Base-by-base conservation (phyloP, 2,888 invertebrate genomes). In the Tillus elongatus region DNA sequence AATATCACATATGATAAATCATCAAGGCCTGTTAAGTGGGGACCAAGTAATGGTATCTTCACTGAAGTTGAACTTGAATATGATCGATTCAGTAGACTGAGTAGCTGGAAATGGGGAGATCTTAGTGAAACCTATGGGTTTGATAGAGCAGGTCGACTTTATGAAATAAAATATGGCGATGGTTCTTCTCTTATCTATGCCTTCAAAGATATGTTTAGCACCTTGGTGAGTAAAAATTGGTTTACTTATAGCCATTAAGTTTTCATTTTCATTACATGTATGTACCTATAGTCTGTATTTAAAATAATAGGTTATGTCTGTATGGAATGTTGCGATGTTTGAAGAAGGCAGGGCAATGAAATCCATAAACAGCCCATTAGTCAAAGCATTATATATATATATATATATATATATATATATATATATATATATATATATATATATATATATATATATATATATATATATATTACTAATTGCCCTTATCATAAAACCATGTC, bases 71-170 rank as follows among this genome's bases (percentile, higher is more conserved):
- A 92, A 55, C 69, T 93, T 13, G 90, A 91, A 51, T 93, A 93
- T 57, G 92, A 93, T 57, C 73, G 91, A 45, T 90, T 89, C 57
- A 91, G 92, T 43, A 74, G 91, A 50, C 65, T 93, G 31, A 84
- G 83, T 2, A 82, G 82, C 50, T 93, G 93, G 92, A 84, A 82
- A 52, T 92, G 93, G 85, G 93, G 92, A 13, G 85, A 89, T 43
- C 71, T 93, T 3, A 84, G 82, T 54, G 92, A 93, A 68, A 84
- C 81, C 1, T 91, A 92, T 51, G 83, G 83, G 1, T 95, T 92
- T 52, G 92, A 93, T 57, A 73, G 89, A 55, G 85, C 87, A 37
- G 93, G 93, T 4, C 75, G 92, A 50, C 67, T 96, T 11, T 84
- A 82, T 50, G 91, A 92, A 65, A 90, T 91, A 41, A 83, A 85